phyloP scores from a whole-genome alignment of 2,888 invertebrate species.

The Trichacis sp. region DNA sequence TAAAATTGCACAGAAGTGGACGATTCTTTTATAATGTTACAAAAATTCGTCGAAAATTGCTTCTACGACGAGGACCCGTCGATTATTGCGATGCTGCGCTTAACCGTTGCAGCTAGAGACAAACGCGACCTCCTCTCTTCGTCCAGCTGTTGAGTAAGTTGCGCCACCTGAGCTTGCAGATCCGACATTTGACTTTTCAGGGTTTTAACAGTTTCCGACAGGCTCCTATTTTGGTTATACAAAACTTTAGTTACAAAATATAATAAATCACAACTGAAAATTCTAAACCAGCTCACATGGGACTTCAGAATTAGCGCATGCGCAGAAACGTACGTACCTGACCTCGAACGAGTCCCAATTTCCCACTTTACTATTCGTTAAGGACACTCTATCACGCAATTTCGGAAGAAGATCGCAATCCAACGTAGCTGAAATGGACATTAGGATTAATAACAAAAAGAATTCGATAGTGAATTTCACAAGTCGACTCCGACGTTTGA shows the following conservation, averaged over 20 bases:
- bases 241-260: too few species aligned
- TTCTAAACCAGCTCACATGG: slow-evolving; percentile 2
- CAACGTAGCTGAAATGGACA: slow-evolving; percentile 64
- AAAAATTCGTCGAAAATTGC: neutral
- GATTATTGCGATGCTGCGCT: slow-evolving; percentile 61
- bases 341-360: slow-evolving; percentile 63
- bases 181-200: slow-evolving; percentile 80
- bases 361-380: slow-evolving; percentile 58
- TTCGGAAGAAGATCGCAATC: slow-evolving; percentile 63
- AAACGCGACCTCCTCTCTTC: slow-evolving; percentile 75
- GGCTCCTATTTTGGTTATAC: slow-evolving; percentile 73
- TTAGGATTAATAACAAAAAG: slow-evolving; percentile 29
- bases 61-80: slow-evolving; percentile 53
- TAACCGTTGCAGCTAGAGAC: slow-evolving; percentile 63
- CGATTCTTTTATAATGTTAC: neutral
- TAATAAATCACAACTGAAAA: slow-evolving; percentile 7
- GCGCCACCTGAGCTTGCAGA: slow-evolving; percentile 74
- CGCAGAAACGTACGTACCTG: slow-evolving; percentile 56
- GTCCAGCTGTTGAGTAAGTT: slow-evolving; percentile 75
- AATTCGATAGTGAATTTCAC: neutral
- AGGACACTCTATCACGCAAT: slow-evolving; percentile 62
- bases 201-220: slow-evolving; percentile 83
- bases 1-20: slow-evolving; percentile 23
- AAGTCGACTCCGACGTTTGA: neutral
- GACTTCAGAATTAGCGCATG: slow-evolving; percentile 68